phyloP scores from a whole-genome alignment of 1,140 invertebrate genomes.

The Drosophila paulistorum region DNA sequence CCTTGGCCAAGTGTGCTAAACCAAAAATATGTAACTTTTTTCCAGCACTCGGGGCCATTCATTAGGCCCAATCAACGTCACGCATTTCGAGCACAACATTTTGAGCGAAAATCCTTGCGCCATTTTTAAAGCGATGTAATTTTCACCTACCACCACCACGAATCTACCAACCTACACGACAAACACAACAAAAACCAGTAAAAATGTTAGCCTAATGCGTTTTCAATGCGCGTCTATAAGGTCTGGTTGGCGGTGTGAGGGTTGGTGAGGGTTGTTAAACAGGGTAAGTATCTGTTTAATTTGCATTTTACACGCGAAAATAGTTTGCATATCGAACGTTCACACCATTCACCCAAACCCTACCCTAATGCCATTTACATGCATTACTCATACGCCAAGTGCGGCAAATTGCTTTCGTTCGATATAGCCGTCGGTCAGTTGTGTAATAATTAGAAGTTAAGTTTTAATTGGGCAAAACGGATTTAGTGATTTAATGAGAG shows the following conservation, averaged over 20 bases:
- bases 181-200: constrained; percentile 9
- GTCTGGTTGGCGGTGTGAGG: not conserved
- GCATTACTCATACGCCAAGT: constrained; percentile 69
- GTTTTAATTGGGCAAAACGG: constrained; percentile 61
- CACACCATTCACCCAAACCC: not conserved
- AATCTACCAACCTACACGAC: constrained; percentile 16
- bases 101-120: constrained; percentile 26
- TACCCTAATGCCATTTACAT: constrained; percentile 24
- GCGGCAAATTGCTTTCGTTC: constrained; percentile 39
- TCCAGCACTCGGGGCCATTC: constrained; percentile 13
- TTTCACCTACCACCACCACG: constrained; percentile 25
- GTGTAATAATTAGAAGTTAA: constrained; percentile 61
- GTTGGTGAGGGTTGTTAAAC: not conserved
- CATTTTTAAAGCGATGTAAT: constrained; percentile 36
- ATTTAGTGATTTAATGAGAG: constrained; percentile 59
- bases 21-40: constrained; percentile 21
- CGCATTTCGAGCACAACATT: constrained; percentile 29
- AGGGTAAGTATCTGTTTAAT: constrained; percentile 65
- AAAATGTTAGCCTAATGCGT: constrained; percentile 34
- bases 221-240: constrained; percentile 7
- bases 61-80: constrained; percentile 49
- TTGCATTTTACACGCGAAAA: constrained; percentile 76
- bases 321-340: constrained; percentile 47
- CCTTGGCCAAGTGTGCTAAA: constrained; percentile 15
- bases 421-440: constrained; percentile 42